Conservation (phyloP, 1,140 invertebrate species). For the Drosophila gunungcola region DNA sequence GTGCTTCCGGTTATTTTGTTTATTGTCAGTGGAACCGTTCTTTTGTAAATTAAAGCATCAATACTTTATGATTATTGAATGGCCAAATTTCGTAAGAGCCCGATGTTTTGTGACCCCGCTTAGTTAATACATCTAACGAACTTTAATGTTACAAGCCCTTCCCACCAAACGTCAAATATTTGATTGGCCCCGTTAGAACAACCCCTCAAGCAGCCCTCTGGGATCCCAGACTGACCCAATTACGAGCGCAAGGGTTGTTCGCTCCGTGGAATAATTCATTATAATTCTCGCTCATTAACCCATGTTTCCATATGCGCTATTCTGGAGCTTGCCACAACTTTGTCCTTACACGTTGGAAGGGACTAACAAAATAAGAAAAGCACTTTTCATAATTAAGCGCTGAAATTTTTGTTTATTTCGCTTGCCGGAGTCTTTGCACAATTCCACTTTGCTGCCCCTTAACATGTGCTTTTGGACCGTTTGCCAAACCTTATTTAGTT, state of each 20-base stretch:
- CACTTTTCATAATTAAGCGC: conserved; percentile 80
- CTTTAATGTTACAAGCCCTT: conserved; percentile 27
- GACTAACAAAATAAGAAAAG: conserved; percentile 50
- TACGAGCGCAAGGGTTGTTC: conserved; percentile 55
- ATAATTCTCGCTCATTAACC: conserved; percentile 78
- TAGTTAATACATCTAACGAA: conserved; percentile 20
- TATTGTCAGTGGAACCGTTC: too few species aligned
- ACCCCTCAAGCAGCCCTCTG: conserved; percentile 18
- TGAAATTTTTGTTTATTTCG: conserved; percentile 75
- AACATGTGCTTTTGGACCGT: conserved; percentile 12
- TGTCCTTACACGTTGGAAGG: conserved; percentile 15
- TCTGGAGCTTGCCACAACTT: conserved; percentile 52
- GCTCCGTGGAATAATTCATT: conserved; percentile 65
- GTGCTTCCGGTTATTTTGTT: too few species aligned
- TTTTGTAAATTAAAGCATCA: too few species aligned
- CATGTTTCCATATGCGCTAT: conserved; percentile 54
- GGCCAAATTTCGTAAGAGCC: background rate
- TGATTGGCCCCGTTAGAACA: conserved; percentile 75
- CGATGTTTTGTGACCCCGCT: background rate
- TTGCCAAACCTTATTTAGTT: background rate
- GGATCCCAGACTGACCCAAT: conserved; percentile 57
- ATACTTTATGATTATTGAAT: too few species aligned
- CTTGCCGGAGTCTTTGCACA: conserved; percentile 11
- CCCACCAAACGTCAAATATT: conserved; percentile 75
- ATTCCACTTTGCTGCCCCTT: conserved; percentile 32